phyloP scores from a whole-genome alignment of 2,888 invertebrate species.

The Omphaloscelis lunosa region DNA sequence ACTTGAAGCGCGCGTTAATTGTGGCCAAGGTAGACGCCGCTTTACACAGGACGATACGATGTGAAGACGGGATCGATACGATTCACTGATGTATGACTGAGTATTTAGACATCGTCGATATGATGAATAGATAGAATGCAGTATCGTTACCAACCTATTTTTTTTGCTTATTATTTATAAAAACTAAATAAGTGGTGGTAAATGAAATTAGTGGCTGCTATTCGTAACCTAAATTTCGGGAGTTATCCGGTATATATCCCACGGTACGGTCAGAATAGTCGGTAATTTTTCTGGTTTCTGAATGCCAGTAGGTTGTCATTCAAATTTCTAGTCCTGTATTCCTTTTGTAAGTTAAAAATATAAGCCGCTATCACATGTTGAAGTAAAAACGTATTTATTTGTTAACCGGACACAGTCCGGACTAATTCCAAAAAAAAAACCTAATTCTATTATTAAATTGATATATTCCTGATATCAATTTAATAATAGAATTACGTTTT shows the following conservation, averaged over 20 bases:
- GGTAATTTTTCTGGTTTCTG: slow-evolving; percentile 14
- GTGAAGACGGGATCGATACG: slow-evolving; percentile 47
- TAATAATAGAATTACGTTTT: slow-evolving; percentile 45
- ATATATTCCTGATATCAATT: too few relatives aligned
- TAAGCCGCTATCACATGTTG: background rate
- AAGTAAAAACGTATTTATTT: slow-evolving; percentile 36
- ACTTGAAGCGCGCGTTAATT: slow-evolving; percentile 83
- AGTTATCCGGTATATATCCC: background rate
- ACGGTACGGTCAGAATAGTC: background rate
- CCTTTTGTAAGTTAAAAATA: slow-evolving; percentile 23
- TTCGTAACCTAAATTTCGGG: background rate
- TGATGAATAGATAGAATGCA: background rate
- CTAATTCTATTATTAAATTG: too few relatives aligned
- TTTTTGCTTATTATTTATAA: background rate
- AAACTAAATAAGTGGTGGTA: too few relatives aligned
- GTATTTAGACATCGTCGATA: background rate
- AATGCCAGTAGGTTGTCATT: background rate
- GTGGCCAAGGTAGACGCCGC: slow-evolving; percentile 70
- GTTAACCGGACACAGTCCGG: slow-evolving; percentile 10
- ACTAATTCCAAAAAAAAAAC: too few relatives aligned
- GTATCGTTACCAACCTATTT: background rate
- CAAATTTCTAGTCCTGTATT: background rate
- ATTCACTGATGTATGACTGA: background rate
- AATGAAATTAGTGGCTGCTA: background rate
- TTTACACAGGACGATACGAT: slow-evolving; percentile 52